Conservation (phyloP, 2,888 invertebrate genomes). For the Ryuthela nishihirai region DNA sequence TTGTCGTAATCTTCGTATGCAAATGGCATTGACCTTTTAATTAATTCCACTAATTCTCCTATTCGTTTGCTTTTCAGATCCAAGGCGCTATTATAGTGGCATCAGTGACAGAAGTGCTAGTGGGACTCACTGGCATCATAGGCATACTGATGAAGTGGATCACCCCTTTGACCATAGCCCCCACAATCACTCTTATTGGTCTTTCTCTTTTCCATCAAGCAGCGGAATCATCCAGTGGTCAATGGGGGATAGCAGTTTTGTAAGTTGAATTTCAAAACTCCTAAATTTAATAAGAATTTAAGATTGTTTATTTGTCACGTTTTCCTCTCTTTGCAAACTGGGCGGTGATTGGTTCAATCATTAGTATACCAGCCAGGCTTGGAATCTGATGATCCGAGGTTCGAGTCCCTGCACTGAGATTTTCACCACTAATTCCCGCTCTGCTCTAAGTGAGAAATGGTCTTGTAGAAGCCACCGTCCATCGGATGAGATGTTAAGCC, state of each 20-base stretch:
- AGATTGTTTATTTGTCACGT: no score
- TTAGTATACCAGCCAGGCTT: no score
- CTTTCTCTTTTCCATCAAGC: slow-evolving; percentile 78
- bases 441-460: no score
- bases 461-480: no score
- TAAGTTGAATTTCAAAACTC: no score
- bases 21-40: neutral
- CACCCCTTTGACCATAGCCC: slow-evolving; percentile 77
- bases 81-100: slow-evolving; percentile 34
- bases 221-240: slow-evolving; percentile 70
- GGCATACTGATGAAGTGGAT: slow-evolving; percentile 70
- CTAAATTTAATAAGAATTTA: no score
- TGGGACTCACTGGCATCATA: slow-evolving; percentile 67
- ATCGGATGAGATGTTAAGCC: no score
- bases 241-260: slow-evolving; percentile 80
- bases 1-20: neutral
- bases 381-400: no score
- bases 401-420: no score
- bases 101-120: slow-evolving; percentile 48
- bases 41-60: neutral
- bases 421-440: no score
- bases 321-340: no score
- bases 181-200: slow-evolving; percentile 77
- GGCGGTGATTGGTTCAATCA: no score
- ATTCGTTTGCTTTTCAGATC: slow-evolving; percentile 8